These are phyloP conservation scores for Aselliscus stoliczkanus DNA, from an alignment of 2,797 vertebrate genomes.

Conservation along the genomic window DNA sequence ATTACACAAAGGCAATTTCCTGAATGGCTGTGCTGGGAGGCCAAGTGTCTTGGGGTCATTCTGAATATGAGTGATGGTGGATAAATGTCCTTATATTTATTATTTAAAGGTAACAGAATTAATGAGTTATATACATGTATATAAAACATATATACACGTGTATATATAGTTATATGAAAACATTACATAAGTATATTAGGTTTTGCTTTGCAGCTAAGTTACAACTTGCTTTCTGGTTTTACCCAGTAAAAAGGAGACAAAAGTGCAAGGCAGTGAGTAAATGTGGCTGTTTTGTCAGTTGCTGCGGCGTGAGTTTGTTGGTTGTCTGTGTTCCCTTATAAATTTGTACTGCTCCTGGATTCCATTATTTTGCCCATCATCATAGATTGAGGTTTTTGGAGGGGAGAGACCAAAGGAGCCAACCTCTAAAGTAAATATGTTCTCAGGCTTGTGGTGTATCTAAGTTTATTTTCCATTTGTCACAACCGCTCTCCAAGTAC, in stretches of 20 bases:
- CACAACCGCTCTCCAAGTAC: conserved; percentile 54
- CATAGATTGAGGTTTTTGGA: neutral
- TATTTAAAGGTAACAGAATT: conserved; percentile 34
- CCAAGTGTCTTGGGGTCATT: neutral
- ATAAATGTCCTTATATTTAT: neutral
- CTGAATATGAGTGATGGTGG: neutral
- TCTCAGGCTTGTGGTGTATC: neutral
- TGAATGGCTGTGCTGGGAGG: neutral
- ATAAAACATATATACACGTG: neutral
- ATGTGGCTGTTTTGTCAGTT: neutral
- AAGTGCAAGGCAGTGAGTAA: neutral
- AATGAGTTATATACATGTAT: neutral
- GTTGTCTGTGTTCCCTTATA: neutral
- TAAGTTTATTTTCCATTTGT: conserved; percentile 26
- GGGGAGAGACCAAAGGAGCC: neutral
- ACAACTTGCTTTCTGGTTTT: conserved; percentile 49
- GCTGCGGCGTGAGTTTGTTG: neutral
- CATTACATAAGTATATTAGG: neutral
- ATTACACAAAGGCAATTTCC: neutral
- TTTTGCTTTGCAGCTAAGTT: conserved; percentile 22
- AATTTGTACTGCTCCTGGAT: neutral
- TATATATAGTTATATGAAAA: neutral
- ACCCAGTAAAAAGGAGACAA: neutral
- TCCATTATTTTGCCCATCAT: conserved; percentile 39
- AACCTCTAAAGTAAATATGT: conserved; percentile 5